Base-by-base conservation (phyloP, 2,888 invertebrate genomes). In the Microctonus brassicae region DNA sequence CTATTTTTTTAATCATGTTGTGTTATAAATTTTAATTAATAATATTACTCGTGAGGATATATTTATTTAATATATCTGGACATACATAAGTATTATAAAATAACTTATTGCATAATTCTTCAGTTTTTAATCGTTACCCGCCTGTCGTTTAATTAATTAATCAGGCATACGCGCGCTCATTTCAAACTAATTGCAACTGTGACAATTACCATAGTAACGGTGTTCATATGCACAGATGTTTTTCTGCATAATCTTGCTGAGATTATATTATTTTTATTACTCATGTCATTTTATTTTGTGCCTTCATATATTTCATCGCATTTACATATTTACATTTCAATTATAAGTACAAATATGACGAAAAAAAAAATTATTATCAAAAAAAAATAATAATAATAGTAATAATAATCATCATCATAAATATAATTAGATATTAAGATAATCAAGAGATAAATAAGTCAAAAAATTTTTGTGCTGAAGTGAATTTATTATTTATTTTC, bases 81-180 rank as follows among this genome's bases (percentile, higher is more conserved):
- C n/a, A 39, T 42, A 39, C 11, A 13, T 42, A 42, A 13, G 13
- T 33, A 33, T 47, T 47, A 47, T 47, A 47, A 47, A 47, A 47
- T 47, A 17, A 47, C 6, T n/a, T 47, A 47, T 47, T 47, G n/a
- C 47, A 47, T 47, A 47, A 47, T 47, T 47, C n/a, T 47, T 47
- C 17, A 47, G 47, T 17, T 55, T 55, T 26, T 55, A 55, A 55
- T 55, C 55, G 55, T 55, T 55, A n/a, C 55, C 47, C 55, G 26
- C 55, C 55, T 55, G 55, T 55, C 55, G 55, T 26, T 55, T 47
- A 55, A 55, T 55, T 55, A 55, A 55, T 55, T 55, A 55, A 9
- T 13, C 11, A 55, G 26, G n/a, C 26, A 26, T 13, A 26, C 26
- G 55, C 55, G 55, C 26, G 47, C 47, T 17, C 1, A 6, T 17